Evolutionary conservation across 35 echinoderm and acorn worm genomes (phyloP).

Genomic region (Patiria miniata): DNA sequence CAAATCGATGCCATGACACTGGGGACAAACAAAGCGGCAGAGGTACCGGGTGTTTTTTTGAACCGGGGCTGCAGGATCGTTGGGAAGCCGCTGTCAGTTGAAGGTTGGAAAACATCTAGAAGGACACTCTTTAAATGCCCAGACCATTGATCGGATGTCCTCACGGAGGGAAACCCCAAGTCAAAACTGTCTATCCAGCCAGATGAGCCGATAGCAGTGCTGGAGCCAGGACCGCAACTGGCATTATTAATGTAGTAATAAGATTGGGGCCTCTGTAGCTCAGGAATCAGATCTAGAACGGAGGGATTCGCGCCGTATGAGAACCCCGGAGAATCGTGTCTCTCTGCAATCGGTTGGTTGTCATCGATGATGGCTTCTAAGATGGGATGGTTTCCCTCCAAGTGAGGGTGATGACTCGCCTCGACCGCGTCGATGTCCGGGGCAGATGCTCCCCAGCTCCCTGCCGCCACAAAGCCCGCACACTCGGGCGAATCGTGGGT

Average conservation of each 20-base stretch:
- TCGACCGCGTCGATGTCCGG: neutral
- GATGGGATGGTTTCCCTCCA: neutral
- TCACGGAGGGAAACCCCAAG: constrained; percentile 2
- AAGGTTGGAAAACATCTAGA: neutral
- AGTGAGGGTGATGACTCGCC: neutral
- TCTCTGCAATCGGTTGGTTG: neutral
- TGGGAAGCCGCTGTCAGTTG: constrained; percentile 17
- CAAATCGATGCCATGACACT: constrained; percentile 36
- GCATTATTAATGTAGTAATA: constrained; percentile 31
- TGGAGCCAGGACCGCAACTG: neutral
- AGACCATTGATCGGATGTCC: neutral
- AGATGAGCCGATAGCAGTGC: neutral
- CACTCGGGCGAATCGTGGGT: neutral
- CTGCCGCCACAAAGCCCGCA: neutral
- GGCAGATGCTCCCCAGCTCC: neutral
- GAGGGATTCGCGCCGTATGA: constrained; percentile 10
- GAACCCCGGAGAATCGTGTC: neutral
- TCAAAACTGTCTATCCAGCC: neutral
- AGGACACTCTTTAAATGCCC: constrained; percentile 5
- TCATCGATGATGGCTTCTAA: neutral
- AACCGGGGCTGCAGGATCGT: constrained; percentile 32
- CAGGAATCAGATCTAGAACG: constrained; percentile 32
- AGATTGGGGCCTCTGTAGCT: constrained; percentile 33
- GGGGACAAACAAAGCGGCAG: constrained; percentile 24
- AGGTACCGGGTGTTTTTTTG: constrained; percentile 26